Evolutionary conservation across 2,797 vertebrate species (phyloP).

Genomic region (Falco berigora): DNA sequence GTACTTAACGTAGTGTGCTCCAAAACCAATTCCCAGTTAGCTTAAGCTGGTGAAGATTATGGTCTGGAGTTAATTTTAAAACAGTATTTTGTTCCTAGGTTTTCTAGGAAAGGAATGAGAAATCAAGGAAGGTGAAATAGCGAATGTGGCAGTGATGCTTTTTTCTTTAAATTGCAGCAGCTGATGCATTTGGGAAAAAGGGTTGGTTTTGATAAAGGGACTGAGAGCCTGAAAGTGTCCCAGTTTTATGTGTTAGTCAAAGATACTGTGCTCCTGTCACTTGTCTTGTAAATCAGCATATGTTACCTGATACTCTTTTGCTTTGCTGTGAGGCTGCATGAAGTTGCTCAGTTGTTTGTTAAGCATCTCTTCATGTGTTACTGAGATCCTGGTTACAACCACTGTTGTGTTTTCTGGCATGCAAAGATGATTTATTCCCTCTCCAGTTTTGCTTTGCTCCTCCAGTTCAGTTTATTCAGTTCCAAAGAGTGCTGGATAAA

Average conservation of each 20-base stretch:
- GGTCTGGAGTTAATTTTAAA: neutral
- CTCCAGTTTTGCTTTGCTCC: neutral
- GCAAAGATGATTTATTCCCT: neutral
- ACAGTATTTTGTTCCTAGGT: neutral
- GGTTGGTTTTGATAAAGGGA: neutral
- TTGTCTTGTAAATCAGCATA: neutral
- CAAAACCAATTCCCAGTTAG: neutral
- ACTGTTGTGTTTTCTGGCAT: neutral
- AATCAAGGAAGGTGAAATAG: neutral
- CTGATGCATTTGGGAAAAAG: neutral
- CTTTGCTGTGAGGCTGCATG: neutral
- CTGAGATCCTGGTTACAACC: neutral
- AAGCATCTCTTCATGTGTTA: neutral
- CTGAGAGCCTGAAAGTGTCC: neutral
- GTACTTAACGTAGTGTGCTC: neutral
- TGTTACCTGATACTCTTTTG: neutral
- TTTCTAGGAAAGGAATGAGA: neutral
- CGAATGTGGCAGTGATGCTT: neutral
- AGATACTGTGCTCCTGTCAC: neutral
- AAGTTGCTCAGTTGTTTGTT: neutral
- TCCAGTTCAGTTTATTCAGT: neutral
- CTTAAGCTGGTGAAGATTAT: neutral
- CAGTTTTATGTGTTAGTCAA: neutral
- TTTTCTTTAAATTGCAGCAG: neutral
- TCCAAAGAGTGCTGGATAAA: neutral